Base-by-base conservation (phyloP, 2,888 invertebrate genomes). In the Sturmia bella region DNA sequence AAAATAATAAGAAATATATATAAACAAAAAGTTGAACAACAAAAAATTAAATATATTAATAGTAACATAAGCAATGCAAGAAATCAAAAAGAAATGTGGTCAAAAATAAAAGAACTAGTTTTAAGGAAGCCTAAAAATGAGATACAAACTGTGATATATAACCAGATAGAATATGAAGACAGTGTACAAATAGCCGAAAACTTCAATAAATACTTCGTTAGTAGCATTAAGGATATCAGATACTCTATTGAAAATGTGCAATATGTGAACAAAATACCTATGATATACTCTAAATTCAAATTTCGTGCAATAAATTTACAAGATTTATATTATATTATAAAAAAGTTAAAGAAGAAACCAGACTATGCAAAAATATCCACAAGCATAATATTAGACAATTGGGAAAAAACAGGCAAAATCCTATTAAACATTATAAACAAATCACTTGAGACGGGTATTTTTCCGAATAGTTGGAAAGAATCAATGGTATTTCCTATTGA, bases 381-480 rank as follows among this genome's bases (percentile, higher is more conserved):
- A 7, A 54, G 27, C n/a, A 45, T 45, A 15, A 45, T 45, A 45
- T 17, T 45, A 9, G 45, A 45, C 17, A 17, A 15, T 45, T 45
- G 32, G 32, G n/a, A 54, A 6, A n/a, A 27, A 12, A 27, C 17
- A n/a, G 54, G 32, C 3, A 54, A 13, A 27, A 24, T 12, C 13
- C 3, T 54, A 24, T n/a, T 54, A 12, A 54, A n/a, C 3, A 54
- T 54, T 21, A 52, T 24, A 19, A 52, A 52, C 12, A 52, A 19
- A 7, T 52, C 24, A 2, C 21, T 52, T 2, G 32, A 54, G 17
- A 54, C 27, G 1, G 54, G 27, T 15, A n/a, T 32, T 2, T 54
- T 54, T 32, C 54, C 54, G n/a, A n/a, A 15, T 9, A 54, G 15
- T 13, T 54, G 54, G 27, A 54, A 54, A 13, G 52, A 52, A 21